Base-by-base conservation (phyloP, 2,888 invertebrate genomes). In the Magallana nippona region DNA sequence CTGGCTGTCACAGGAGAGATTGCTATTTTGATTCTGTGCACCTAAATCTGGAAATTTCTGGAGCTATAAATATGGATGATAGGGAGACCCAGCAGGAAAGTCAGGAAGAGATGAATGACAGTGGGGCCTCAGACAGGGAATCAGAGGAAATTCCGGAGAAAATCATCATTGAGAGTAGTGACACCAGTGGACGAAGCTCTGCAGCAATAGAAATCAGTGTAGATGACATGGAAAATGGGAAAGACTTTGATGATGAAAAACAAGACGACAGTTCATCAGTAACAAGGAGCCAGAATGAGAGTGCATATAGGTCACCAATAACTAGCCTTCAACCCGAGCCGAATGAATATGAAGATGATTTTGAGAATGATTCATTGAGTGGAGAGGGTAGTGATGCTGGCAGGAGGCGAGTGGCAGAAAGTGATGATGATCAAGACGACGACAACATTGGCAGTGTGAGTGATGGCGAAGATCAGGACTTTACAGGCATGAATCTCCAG, bases 381-480 rank as follows among this genome's bases (percentile, higher is more conserved):
- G 88, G 58, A n/a, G 79, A 71, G 1, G 83, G 78, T 44, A 79
- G 79, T 78, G 83, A 83, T 55, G 80, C 87, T 17, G 86, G 85
- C 32, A 79, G 85, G 2, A 86, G 87, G 27, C 84, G 79, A 17
- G 62, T 85, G 11, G 89, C 87, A 71, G 85, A 87, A 22, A 83
- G 84, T 78, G 84, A 83, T 32, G 87, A 85, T n/a, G 86, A 86
- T 44, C 44, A 44, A 44, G 44, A 44, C 17, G 86, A 87, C 55
- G 88, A 87, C 19, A 87, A 87, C 71, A 84, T 88, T n/a, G 88
- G 85, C 17, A 89, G 89, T 87, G 90, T 89, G 11, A 90, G 90
- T 86, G 89, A 90, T 22, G 87, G 86, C 78, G 89, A 89, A 32
- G 55, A 86, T 44, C 84, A 87, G 60, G 83, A 87, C 44, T 44